Evolutionary conservation across 2,113 vertebrate species (phyloP), one percentile per base, ranked within the genome.

Genomic region (Cromileptes altivelis): DNA sequence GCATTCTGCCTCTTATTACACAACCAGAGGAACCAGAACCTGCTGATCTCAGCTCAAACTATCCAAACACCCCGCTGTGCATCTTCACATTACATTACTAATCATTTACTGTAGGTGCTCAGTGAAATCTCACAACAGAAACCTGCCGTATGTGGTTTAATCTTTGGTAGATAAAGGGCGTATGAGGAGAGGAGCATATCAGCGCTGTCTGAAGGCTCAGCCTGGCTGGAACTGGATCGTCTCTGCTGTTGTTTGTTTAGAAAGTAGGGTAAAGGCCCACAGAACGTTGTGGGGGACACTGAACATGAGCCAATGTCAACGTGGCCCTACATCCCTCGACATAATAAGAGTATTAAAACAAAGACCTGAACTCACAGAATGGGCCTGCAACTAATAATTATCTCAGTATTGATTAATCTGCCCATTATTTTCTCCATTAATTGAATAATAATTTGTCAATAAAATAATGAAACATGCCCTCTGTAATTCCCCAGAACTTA

Each of bases 221-320:
- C 25, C 82, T 50, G 80, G 85, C 57, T 86, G n/a, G 30, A 88
- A 81, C 87, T 57, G 80, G 79, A 85, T 80, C 25, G 53, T 64
- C 75, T 65, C 76, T 81, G 49, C 61, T 64, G 58, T 58, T 60
- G 74, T 90, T 90, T 87, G 82, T 72, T 91, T 14, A 64, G 19
- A 82, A 87, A 88, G 76, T 70, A 70, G 76, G 70, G 55, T 69
- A 69, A 90, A 90, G 68, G 65, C 23, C 74, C 71, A 75, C 69
- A 58, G 63, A 56, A 62, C 30, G 42, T 13, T 30, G 55, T 61
- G 25, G 21, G 9, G 3, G 68, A 68, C 37, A 30, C 10, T 17
- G 37, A 55, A 52, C 57, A 19, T 19, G 3, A 52, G 50, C 30
- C 25, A 30, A 58, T 50, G 72, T 81, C 76, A 76, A 53, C 30